Percentiles rank a stretch among this genome's conserved stretches.
Evolutionary conservation across 2,888 invertebrate species (phyloP).

Genomic region (Clistopyga incitator): DNA sequence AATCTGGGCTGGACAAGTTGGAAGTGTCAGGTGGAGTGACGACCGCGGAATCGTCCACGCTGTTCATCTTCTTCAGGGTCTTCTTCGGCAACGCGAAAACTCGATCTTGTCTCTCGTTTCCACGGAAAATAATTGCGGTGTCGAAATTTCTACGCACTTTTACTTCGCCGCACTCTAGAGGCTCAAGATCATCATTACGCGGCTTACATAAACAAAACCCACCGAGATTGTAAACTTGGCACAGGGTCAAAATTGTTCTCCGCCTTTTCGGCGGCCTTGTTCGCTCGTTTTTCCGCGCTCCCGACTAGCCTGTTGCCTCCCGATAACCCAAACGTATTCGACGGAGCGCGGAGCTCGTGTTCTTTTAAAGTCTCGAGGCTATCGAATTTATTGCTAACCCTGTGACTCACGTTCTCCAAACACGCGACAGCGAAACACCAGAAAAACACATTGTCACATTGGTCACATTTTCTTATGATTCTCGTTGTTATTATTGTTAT

Average conservation of each 20-base stretch:
- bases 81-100: slow-evolving; percentile 26
- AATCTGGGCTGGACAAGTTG: slow-evolving; percentile 70
- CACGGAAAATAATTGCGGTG: slow-evolving; percentile 35
- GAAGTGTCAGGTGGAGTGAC: slow-evolving; percentile 67
- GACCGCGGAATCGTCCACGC: slow-evolving; percentile 71
- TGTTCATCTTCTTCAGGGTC: slow-evolving; percentile 74
- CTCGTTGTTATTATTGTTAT: background rate
- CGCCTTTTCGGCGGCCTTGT: slow-evolving; percentile 53
- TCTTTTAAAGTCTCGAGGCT: slow-evolving; percentile 56
- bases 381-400: slow-evolving; percentile 55
- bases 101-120: background rate
- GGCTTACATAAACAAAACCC: slow-evolving; percentile 69
- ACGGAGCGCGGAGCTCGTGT: slow-evolving; percentile 36
- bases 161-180: slow-evolving; percentile 25
- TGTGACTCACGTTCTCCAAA: slow-evolving; percentile 56
- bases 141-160: slow-evolving; percentile 25
- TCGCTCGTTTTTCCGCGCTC: slow-evolving; percentile 33
- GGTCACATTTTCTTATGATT: background rate
- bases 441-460: background rate
- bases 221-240: slow-evolving; percentile 67
- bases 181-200: slow-evolving; percentile 64
- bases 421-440: background rate
- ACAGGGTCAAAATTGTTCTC: slow-evolving; percentile 46
- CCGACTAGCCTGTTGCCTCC: slow-evolving; percentile 29
- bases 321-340: slow-evolving; percentile 51